These are phyloP conservation scores for Hyperoplus lanceolatus DNA, from an alignment of 2,797 vertebrate species.

Conservation along the genomic window DNA sequence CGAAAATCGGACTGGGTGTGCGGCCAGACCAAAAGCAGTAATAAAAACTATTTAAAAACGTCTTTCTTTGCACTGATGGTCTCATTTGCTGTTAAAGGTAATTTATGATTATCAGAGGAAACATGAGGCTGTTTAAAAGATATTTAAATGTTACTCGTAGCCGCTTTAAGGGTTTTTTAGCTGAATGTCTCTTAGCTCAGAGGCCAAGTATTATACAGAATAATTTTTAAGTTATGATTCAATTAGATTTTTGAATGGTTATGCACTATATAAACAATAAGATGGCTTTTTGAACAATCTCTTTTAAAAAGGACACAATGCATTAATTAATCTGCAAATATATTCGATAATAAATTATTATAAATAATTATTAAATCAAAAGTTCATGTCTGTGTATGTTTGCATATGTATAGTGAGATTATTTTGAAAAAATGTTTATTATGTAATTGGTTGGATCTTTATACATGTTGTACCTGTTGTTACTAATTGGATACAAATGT, in stretches of 20 bases:
- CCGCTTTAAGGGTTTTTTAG: background rate
- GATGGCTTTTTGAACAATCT: background rate
- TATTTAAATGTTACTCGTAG: too few species aligned
- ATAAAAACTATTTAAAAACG: too few species aligned
- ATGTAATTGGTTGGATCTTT: background rate
- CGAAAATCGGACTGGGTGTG: too few species aligned
- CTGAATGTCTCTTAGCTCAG: background rate
- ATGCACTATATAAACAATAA: background rate
- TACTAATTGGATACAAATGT: background rate
- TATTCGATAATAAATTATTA: background rate
- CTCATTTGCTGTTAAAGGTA: too few species aligned
- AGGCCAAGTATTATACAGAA: background rate
- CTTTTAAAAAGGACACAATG: background rate
- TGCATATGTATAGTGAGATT: background rate
- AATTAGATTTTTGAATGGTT: background rate
- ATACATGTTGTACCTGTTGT: background rate
- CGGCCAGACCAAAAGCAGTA: too few species aligned
- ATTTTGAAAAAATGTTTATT: background rate
- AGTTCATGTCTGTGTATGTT: background rate
- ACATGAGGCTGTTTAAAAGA: too few species aligned
- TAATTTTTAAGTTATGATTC: background rate
- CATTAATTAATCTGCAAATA: background rate
- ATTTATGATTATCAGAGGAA: too few species aligned
- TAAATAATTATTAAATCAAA: too few species aligned
- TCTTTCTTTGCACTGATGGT: too few species aligned